Conservation (phyloP, 2,113 vertebrate genomes). For the Tupaia chinensis region DNA sequence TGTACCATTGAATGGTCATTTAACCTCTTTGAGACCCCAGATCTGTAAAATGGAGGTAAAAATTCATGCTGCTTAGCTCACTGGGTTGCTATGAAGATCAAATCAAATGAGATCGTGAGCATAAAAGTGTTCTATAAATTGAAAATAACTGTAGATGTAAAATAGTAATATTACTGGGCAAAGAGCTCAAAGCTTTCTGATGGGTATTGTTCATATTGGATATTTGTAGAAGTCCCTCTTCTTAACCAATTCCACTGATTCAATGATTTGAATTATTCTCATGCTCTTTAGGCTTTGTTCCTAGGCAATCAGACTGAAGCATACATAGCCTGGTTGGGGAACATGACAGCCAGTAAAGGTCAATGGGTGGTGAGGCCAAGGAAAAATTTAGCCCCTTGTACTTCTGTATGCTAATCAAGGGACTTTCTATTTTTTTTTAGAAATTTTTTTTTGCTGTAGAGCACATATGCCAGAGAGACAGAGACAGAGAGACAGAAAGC, state of each 20-base stretch:
- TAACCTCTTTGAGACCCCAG: not conserved
- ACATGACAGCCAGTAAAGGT: not conserved
- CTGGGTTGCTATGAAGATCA: slow-evolving; percentile 7
- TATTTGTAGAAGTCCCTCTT: not conserved
- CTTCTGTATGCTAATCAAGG: not conserved
- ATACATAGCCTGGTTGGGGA: not conserved
- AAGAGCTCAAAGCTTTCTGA: not conserved
- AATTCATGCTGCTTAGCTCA: not conserved
- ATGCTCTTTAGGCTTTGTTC: not conserved
- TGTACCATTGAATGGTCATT: not conserved
- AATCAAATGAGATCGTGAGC: slow-evolving; percentile 27
- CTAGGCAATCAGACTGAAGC: slow-evolving; percentile 15
- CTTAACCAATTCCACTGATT: not conserved
- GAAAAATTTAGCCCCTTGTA: slow-evolving; percentile 20
- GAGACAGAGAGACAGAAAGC: no score
- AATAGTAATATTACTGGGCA: not conserved
- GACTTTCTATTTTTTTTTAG: no score
- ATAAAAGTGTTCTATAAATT: not conserved
- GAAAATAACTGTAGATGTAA: not conserved
- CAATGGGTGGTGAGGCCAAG: not conserved
- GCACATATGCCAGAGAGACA: no score
- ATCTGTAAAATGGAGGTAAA: slow-evolving; percentile 23
- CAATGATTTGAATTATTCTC: not conserved
- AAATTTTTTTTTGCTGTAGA: no score
- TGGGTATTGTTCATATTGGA: not conserved